Evolutionary conservation across 2,113 vertebrate species (phyloP), one percentile per base, ranked within the genome.

Genomic region (Hylia prasina): DNA sequence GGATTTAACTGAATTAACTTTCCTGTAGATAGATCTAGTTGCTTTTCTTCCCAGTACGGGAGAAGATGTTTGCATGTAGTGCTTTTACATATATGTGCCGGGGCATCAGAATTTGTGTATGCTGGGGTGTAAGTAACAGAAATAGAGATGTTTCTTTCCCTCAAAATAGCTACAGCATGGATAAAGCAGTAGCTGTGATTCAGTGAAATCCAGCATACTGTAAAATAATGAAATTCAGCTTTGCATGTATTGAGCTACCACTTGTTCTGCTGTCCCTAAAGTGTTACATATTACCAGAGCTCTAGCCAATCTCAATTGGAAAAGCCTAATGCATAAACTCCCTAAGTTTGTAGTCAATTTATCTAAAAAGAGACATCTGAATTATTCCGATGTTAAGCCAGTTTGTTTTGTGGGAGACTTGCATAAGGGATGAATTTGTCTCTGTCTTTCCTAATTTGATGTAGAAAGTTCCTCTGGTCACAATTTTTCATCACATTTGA

Each of bases 1-100:
- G 54, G 27, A 66, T 91, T 88, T 86, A 76, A 75, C 76, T 82
- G 64, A 79, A 79, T 73, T 87, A 96, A 95, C 84, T 96, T 96
- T 88, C 71, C 28, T 78, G 14, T 25, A 53, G 35, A 2, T 27
- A 82, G 56, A 72, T 56, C 6, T 64, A 33, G 17, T 44, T 92
- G 48, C 64, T 92, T 92, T 95, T 66, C 64, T 83, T 71, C 13
- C 5, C 2, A 3, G 47, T 81, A 24, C 12, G 3, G 24, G 54
- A 71, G 39, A 75, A n/a, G 22, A 21, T 65, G 16, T 45, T 31
- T 88, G 58, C 56, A 44, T 87, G 8, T 44, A n/a, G 22, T 93
- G 19, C 33, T 57, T 70, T 54, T 89, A 75, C 42, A 45, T 35
- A 13, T 8, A 57, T 72, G 27, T 81, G 28, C 8, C 39, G 48